Base-by-base conservation (phyloP, 2,888 invertebrate species). In the Hypercompe scribonia region DNA sequence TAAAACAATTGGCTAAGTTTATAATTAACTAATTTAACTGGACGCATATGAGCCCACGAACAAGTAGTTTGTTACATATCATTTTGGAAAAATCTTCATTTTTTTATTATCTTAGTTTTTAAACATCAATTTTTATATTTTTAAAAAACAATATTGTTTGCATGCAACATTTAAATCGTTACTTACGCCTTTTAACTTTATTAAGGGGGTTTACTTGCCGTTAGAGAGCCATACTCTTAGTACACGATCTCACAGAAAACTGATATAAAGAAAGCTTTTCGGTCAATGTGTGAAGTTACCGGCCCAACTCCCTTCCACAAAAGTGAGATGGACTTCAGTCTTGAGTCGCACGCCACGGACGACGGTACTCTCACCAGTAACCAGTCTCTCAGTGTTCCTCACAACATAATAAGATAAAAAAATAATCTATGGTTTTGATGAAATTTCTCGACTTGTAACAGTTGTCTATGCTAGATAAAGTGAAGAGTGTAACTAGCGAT, bases 11-110 rank as follows among this genome's bases (percentile, higher is more conserved):
- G 5, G 13, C 39, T 73, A 71, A 65, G 58, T 74, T 64, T 36
- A 70, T 65, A 46, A 64, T 71, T 42, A 70, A 66, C 36, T 78
- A 69, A 72, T 75, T 71, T 67, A 74, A 64, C 46, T 68, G 61
- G 70, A 72, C 64, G 64, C 70, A 75, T 61, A 61, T 71, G 83
- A 77, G 78, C 77, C 75, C 72, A 71, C 75, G 78, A 83, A 79
- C 83, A 83, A 83, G 24, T 71, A 58, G 15, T 46, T 70, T 21
- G 42, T 63, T 31, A 5, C n/a, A 10, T 46, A 46, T 61, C 68
- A 61, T 70, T 75, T 74, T 72, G 36, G 31, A 71, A 75, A 66
- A 68, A 39, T 18, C 0, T 65, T 68, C 54, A 63, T 13, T 50
- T 24, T 46, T 36, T 46, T 21, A 5, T 46, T 72, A 54, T 7